Evolutionary conservation across 2,888 invertebrate genomes (phyloP).

Genomic region (Athrips mouffetella): DNA sequence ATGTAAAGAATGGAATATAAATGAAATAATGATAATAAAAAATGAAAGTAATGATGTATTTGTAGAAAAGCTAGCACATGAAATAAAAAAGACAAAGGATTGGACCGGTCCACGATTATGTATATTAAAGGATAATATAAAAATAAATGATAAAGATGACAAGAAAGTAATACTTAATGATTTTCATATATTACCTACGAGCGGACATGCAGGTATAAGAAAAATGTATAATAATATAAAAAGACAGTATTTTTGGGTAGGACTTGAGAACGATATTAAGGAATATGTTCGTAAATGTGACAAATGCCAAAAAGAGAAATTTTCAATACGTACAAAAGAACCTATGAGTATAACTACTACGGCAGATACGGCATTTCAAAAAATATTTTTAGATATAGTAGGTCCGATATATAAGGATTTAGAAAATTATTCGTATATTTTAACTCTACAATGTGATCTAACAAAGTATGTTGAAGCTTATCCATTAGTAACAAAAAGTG

Average conservation of each 20-base stretch:
- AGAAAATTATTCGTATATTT: conserved; percentile 10
- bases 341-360: conserved; percentile 17
- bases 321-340: conserved; percentile 12
- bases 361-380: conserved; percentile 16
- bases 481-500: conserved; percentile 18
- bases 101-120: conserved; percentile 19
- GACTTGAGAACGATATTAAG: conserved; percentile 20
- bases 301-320: conserved; percentile 21
- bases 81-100: conserved; percentile 18
- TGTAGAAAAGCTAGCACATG: conserved; percentile 19
- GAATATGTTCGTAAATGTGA: conserved; percentile 19
- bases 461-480: conserved; percentile 18
- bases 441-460: conserved; percentile 15
- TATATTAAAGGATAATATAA: conserved; percentile 17
- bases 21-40: conserved; percentile 20
- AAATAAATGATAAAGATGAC: conserved; percentile 20
- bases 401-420: conserved; percentile 10
- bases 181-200: conserved; percentile 23
- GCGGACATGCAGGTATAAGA: conserved; percentile 17
- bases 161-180: conserved; percentile 23
- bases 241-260: conserved; percentile 25
- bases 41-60: conserved; percentile 19
- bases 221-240: conserved; percentile 27
- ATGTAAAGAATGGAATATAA: conserved; percentile 16
- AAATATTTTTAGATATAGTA: conserved; percentile 18